These are phyloP conservation scores for Idaea aversata DNA, from an alignment of 2,888 invertebrate genomes.

Conservation along the genomic window DNA sequence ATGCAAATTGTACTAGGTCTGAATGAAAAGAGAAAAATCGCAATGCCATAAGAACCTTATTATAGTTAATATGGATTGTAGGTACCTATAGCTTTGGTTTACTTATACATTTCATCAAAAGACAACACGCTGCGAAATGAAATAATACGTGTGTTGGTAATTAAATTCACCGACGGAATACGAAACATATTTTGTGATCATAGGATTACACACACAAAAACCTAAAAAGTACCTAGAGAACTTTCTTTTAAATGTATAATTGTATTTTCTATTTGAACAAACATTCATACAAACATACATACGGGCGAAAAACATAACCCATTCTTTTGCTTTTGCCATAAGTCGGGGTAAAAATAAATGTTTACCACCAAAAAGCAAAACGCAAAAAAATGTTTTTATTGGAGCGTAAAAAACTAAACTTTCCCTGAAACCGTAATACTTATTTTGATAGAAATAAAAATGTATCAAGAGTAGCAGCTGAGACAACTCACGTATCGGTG, in stretches of 20 bases:
- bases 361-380: not conserved
- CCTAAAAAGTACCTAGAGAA: not conserved
- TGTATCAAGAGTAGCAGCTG: slow-evolving; percentile 22
- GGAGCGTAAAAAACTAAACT: not conserved
- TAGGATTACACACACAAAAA: not conserved
- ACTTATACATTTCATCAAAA: not conserved
- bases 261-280: too few relatives aligned
- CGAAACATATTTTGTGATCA: slow-evolving; percentile 9
- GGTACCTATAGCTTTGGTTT: not conserved
- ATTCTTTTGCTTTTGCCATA: too few relatives aligned
- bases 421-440: slow-evolving; percentile 3
- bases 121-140: slow-evolving; percentile 32
- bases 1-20: too few relatives aligned
- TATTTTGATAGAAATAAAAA: slow-evolving; percentile 19
- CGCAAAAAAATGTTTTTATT: not conserved
- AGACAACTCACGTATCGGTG: slow-evolving; percentile 37
- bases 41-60: slow-evolving; percentile 26
- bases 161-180: slow-evolving; percentile 50
- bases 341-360: not conserved
- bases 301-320: too few relatives aligned
- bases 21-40: too few relatives aligned
- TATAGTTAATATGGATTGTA: slow-evolving; percentile 24
- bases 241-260: too few relatives aligned
- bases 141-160: slow-evolving; percentile 41
- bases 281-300: too few relatives aligned